A percentile compares a stretch with the other conserved stretches of the same genome.
Evolutionary conservation across 2,113 vertebrate species (phyloP).

Genomic region (Myrmecophaga tridactyla): DNA sequence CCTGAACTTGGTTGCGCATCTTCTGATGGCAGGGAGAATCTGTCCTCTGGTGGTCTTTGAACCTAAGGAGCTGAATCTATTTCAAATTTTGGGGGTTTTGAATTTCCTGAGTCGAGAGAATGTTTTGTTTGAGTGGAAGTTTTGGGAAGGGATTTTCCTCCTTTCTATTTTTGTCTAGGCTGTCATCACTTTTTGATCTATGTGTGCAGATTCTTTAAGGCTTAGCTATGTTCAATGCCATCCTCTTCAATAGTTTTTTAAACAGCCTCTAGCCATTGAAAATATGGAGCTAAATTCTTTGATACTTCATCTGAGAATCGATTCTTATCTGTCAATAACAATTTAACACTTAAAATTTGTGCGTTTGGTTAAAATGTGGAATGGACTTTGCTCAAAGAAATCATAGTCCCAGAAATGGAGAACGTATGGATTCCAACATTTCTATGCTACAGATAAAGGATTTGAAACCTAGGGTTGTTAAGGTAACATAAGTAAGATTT

Average conservation of each 20-base stretch:
- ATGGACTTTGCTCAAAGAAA: background rate
- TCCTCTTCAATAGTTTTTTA: background rate
- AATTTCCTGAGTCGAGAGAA: background rate
- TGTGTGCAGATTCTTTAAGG: background rate
- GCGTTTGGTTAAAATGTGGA: background rate
- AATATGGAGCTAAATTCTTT: background rate
- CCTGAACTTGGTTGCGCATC: background rate
- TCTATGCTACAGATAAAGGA: background rate
- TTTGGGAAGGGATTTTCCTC: background rate
- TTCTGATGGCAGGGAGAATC: background rate
- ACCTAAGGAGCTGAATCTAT: background rate
- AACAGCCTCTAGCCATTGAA: background rate
- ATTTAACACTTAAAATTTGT: background rate
- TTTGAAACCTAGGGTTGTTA: background rate
- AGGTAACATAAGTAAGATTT: background rate
- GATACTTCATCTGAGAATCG: background rate
- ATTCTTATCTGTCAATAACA: background rate
- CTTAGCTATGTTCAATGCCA: background rate
- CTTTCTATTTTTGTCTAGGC: background rate
- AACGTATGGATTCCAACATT: background rate
- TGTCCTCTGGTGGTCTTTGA: background rate
- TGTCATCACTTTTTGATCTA: background rate
- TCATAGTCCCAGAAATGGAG: background rate
- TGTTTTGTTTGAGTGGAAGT: background rate
- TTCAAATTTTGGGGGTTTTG: background rate